Base-by-base conservation (phyloP, 2,113 vertebrate species). In the Columba livia region DNA sequence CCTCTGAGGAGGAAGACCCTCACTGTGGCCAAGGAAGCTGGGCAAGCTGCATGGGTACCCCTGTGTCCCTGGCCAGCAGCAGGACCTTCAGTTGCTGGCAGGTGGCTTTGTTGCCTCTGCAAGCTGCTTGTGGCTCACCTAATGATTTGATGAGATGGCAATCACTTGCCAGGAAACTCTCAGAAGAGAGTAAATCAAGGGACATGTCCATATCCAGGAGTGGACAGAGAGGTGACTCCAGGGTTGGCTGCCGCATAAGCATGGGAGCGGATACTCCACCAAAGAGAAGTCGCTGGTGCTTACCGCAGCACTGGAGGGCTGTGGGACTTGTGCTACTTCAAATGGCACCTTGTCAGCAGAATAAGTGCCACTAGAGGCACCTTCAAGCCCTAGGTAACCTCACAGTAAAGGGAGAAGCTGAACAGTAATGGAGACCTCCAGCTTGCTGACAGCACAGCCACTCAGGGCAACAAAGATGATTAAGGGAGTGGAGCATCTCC, bases 211-310 rank as follows among this genome's bases (percentile, higher is more conserved):
- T 12, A 36, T 60, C 24, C 53, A 36, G 51, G 56, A 62, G 42
- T 4, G 18, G 51, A 71, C 32, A 91, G 38, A 57, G 28, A 18
- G 50, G 64, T 56, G 62, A 42, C 24, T 32, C 29, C 12, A 32
- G 24, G 11, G 25, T n/a, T 50, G 16, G 61, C 40, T 66, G 62
- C 34, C 60, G 15, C 3, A 2, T 12, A 4, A 71, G n/a, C 13
- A 1, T 8, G 34, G 66, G 47, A 74, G 26, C 0, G 0, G 32
- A 23, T 9, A 62, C 10, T 34, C 16, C 65, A 58, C 19, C 50
- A 4, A 85, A 72, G 10, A 28, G 36, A 88, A 79, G 34, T 31
- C 11, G 3, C 50, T 36, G 61, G 36, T 10, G 17, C 40, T 56
- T 51, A 44, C 32, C 23, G 36, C 36, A 48, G 79, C 32, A 47